These are phyloP conservation scores for Diarsia rubi DNA, from an alignment of 2,888 invertebrate genomes.

Conservation along the genomic window DNA sequence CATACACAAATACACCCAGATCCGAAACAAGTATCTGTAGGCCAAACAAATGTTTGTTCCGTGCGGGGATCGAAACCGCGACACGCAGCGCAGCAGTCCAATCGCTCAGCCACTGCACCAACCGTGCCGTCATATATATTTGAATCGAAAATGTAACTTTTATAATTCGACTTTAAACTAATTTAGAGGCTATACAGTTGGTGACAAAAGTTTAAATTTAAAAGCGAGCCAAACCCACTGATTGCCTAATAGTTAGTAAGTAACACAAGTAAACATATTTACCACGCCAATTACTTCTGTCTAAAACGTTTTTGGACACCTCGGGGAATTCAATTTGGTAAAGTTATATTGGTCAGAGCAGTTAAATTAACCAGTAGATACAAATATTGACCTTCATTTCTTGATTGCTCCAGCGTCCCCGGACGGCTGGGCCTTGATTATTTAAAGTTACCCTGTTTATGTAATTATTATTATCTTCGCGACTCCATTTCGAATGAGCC, in stretches of 20 bases:
- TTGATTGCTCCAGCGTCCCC: conserved; percentile 77
- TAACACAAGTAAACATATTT: conserved; percentile 33
- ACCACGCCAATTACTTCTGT: conserved; percentile 45
- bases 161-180: too few species aligned
- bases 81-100: too few species aligned
- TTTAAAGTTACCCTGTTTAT: conserved; percentile 44
- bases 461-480: conserved; percentile 53
- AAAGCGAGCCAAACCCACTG: neutral
- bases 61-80: too few species aligned
- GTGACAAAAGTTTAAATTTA: too few species aligned
- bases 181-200: too few species aligned
- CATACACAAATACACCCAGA: too few species aligned
- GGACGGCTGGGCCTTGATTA: conserved; percentile 57
- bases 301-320: conserved; percentile 64
- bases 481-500: conserved; percentile 13
- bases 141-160: too few species aligned
- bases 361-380: conserved; percentile 72
- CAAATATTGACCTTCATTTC: conserved; percentile 75
- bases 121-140: too few species aligned
- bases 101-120: too few species aligned
- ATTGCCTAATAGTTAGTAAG: conserved; percentile 26
- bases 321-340: conserved; percentile 72
- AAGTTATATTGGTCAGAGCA: conserved; percentile 80
- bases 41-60: too few species aligned
- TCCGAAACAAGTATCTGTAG: too few species aligned